A percentile compares a stretch with the other conserved stretches of the same genome.
Conservation (phyloP, 2,888 invertebrate genomes). For the Onchidella celtica region DNA sequence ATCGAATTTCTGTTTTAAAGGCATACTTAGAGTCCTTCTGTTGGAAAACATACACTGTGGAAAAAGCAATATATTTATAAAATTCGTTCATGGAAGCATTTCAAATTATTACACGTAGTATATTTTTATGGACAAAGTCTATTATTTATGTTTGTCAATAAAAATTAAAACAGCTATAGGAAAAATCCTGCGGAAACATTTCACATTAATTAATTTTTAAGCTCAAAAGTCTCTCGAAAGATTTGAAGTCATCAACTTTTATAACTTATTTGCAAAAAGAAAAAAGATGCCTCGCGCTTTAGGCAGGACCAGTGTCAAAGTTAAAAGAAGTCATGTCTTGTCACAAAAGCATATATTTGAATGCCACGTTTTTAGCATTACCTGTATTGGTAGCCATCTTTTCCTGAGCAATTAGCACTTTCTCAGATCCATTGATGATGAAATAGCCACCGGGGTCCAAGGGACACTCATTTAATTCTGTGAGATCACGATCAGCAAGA, state of each 20-base stretch:
- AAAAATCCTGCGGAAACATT: too few species aligned
- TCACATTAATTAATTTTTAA: too few species aligned
- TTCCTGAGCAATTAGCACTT: constrained; percentile 98
- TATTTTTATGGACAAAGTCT: not conserved
- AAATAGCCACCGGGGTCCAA: constrained; percentile 99
- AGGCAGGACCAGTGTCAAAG: too few species aligned
- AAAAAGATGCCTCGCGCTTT: too few species aligned
- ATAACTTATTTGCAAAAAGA: too few species aligned
- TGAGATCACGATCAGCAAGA: constrained; percentile 98
- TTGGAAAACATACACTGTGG: constrained; percentile 95
- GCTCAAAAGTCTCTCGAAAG: too few species aligned
- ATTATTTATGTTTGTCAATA: too few species aligned
- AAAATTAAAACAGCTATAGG: too few species aligned
- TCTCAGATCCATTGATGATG: constrained; percentile 99
- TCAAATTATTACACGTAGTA: not conserved
- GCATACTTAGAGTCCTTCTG: constrained; percentile 99
- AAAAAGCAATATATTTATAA: not conserved
- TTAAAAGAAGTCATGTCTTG: too few species aligned
- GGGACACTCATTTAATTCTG: constrained; percentile 99
- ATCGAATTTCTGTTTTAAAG: constrained; percentile 98
- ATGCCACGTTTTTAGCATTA: too few species aligned
- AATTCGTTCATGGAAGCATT: not conserved
- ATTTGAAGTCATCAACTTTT: too few species aligned
- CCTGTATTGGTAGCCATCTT: constrained; percentile 99
- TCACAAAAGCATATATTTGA: too few species aligned